Base-by-base conservation (phyloP, 2,888 invertebrate species). In the Drosophila birchii region DNA sequence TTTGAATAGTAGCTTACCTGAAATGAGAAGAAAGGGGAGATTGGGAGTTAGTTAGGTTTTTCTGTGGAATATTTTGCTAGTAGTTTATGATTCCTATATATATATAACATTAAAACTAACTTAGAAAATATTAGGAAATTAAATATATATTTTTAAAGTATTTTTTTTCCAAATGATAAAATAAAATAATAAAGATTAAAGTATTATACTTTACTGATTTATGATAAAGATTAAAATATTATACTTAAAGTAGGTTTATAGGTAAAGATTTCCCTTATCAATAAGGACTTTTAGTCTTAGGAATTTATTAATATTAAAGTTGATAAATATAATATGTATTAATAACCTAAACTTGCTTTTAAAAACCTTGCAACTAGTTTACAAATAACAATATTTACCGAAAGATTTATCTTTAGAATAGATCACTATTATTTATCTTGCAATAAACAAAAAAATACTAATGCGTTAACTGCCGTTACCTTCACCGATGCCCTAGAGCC, bases 1-100 rank as follows among this genome's bases (percentile, higher is more conserved):
- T 56, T 47, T 47, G 39, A 67, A 58, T 38, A 55, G 69, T 38
- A 55, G 69, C 78, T 78, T 74, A 78, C 78, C 78, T 78, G 78
- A 9, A 76, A 76, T 38, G 43, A 70, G 43, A 68, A 63, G 34
- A 53, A 73, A 64, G 45, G 14, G 38, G 44, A 53, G 18, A n/a
- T 26, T 41, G 18, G n/a, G 29, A 49, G 39, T 38, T 43, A 71
- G 41, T 54, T 41, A 12, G 6, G 12, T 18, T 47, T 62, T 14
- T 23, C 18, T 23, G 26, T 34, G 26, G 4, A 63, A 45, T 51
- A 34, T 32, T 32, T 8, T 32, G 8, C 5, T 5, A 32, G 14
- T 12, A 32, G 18, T 20, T 49, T 18, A 5, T 20, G 26, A 2
- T n/a, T 45, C 7, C 5, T 5, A 45, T n/a, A 45, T 8, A 23